Evolutionary conservation across 2,113 vertebrate genomes (phyloP).

Genomic region (Nibea coibor): DNA sequence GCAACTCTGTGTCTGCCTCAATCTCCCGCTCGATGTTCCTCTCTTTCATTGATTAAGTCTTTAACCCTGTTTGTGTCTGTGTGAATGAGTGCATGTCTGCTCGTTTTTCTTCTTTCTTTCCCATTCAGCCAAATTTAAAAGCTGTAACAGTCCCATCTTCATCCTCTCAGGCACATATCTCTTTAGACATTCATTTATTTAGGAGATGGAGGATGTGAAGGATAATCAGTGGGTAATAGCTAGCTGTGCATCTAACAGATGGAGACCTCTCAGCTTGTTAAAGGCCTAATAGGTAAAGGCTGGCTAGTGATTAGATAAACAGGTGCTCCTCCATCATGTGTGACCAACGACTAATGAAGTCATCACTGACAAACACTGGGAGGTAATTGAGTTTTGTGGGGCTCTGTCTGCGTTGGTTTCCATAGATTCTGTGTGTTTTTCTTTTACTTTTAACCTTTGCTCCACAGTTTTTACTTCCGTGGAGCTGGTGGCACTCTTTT

Average conservation of each 20-base stretch:
- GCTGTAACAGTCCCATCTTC: not conserved
- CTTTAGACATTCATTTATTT: not conserved
- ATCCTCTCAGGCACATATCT: not conserved
- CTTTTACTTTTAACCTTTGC: not conserved
- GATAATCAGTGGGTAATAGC: slow-evolving; percentile 28
- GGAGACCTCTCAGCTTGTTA: slow-evolving; percentile 52
- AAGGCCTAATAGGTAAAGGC: slow-evolving; percentile 53
- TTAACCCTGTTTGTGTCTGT: slow-evolving; percentile 25
- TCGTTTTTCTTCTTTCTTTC: not conserved
- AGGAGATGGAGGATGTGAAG: slow-evolving; percentile 27
- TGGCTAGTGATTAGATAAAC: slow-evolving; percentile 43
- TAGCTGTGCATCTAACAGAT: slow-evolving; percentile 33
- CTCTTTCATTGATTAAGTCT: slow-evolving; percentile 12
- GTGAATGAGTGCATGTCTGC: slow-evolving; percentile 28
- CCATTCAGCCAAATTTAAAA: not conserved
- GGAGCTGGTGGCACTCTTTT: not conserved
- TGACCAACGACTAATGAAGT: slow-evolving; percentile 55
- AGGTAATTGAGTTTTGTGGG: slow-evolving; percentile 47
- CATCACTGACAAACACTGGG: slow-evolving; percentile 45
- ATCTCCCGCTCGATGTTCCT: slow-evolving; percentile 11
- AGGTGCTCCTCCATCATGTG: slow-evolving; percentile 51
- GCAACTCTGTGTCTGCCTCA: slow-evolving; percentile 41
- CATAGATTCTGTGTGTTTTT: too few species aligned
- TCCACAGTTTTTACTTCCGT: not conserved
- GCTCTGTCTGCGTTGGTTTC: not conserved